Evolutionary conservation across 2,113 vertebrate genomes (phyloP).

Genomic region (Periophthalmus modestus): DNA sequence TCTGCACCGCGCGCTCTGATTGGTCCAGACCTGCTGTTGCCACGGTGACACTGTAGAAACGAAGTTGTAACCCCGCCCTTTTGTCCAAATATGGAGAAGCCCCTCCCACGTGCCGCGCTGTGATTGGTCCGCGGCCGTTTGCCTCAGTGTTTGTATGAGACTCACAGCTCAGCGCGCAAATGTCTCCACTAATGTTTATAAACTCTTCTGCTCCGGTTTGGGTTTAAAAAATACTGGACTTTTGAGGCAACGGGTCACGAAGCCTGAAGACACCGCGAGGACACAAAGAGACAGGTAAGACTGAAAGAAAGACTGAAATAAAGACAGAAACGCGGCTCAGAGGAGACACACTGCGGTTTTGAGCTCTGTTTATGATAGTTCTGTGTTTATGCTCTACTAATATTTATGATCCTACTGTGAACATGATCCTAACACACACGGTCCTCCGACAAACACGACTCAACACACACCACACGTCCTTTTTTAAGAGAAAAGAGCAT

Average conservation of each 20-base stretch:
- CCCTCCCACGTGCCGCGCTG: constrained; percentile 37
- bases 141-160: constrained; percentile 73
- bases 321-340: no score
- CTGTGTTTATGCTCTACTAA: no score
- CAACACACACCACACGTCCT: no score
- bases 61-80: constrained; percentile 57
- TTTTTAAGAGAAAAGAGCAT: no score
- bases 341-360: no score
- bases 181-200: constrained; percentile 62
- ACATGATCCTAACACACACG: no score
- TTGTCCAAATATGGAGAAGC: constrained; percentile 62
- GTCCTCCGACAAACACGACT: no score
- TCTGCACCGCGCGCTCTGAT: constrained; percentile 61
- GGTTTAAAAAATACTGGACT: constrained; percentile 53
- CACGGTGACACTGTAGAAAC: constrained; percentile 75
- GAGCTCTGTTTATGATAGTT: no score
- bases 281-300: no score
- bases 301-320: no score
- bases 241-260: constrained; percentile 6
- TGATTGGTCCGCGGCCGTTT: constrained; percentile 70
- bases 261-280: constrained; percentile 38
- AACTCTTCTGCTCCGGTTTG: constrained; percentile 47
- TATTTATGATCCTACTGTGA: no score
- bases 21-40: constrained; percentile 70
- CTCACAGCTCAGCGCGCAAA: constrained; percentile 75